These are phyloP conservation scores for Eumeta japonica DNA, from an alignment of 1,140 invertebrate genomes.

Conservation along the genomic window DNA sequence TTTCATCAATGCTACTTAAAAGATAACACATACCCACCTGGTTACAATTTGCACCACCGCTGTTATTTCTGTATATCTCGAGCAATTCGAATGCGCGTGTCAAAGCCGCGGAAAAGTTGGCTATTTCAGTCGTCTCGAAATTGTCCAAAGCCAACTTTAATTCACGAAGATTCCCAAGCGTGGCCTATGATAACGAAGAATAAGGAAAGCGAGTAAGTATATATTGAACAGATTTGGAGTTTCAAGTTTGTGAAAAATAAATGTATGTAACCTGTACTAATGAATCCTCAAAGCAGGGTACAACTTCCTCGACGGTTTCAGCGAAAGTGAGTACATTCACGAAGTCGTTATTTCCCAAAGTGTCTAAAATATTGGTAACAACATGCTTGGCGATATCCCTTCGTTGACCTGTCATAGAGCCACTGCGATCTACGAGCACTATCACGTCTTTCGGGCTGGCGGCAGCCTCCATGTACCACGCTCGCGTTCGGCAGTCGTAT, in stretches of 20 bases:
- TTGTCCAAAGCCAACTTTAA: conserved; percentile 76
- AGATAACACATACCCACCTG: too few species aligned
- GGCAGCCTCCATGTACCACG: conserved; percentile 96
- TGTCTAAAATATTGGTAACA: conserved; percentile 93
- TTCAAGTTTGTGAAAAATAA: neutral
- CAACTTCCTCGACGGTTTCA: conserved; percentile 72
- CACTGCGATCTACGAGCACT: conserved; percentile 91
- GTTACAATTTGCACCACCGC: conserved; percentile 65
- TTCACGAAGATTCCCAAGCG: conserved; percentile 82
- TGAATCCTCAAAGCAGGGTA: conserved; percentile 84
- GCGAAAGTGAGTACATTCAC: conserved; percentile 93
- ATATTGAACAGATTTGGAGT: neutral
- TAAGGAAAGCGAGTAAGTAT: neutral
- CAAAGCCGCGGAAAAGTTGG: conserved; percentile 91
- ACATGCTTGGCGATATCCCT: conserved; percentile 93
- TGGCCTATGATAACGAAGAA: conserved; percentile 67
- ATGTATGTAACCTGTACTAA: conserved; percentile 72
- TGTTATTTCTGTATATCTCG: conserved; percentile 60
- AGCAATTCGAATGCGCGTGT: conserved; percentile 87
- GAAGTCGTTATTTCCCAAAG: conserved; percentile 97
- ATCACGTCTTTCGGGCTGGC: conserved; percentile 96
- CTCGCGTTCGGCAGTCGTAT: conserved; percentile 83
- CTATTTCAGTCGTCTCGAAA: conserved; percentile 83
- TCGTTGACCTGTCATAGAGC: conserved; percentile 94
- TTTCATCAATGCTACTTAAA: too few species aligned